Conservation (phyloP, 23 tunicate species). For the Phallusia fumigata region DNA sequence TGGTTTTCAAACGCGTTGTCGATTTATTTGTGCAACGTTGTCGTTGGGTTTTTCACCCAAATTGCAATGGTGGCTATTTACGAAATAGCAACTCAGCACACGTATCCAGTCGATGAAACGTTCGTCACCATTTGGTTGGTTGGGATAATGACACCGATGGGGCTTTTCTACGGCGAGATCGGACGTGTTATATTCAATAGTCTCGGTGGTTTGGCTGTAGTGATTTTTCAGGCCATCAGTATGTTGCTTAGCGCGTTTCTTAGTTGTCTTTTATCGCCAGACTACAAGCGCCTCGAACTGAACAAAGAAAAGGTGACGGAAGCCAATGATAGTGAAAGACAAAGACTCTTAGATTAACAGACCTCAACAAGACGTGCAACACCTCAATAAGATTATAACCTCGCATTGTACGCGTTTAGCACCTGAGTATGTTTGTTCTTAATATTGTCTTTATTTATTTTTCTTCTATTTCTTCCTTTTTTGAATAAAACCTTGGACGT, state of each 20-base stretch:
- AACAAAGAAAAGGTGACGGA: neutral
- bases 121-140: conserved; percentile 10
- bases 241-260: neutral
- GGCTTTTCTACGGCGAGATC: neutral
- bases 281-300: too few relatives aligned
- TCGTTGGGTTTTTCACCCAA: neutral
- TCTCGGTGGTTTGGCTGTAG: conserved; percentile 8
- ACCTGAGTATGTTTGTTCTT: too few relatives aligned
- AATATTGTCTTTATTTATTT: too few relatives aligned
- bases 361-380: too few relatives aligned
- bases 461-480: too few relatives aligned
- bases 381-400: too few relatives aligned
- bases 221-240: conserved; percentile 2
- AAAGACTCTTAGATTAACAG: neutral
- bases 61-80: neutral
- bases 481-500: too few relatives aligned
- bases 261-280: neutral
- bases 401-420: too few relatives aligned
- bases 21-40: neutral
- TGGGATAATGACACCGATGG: neutral
- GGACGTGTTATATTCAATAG: neutral
- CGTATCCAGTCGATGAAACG: conserved; percentile 12
- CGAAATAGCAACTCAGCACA: conserved; percentile 6
- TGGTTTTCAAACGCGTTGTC: neutral
- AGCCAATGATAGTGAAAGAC: neutral